Evolutionary conservation across 2,113 vertebrate species (phyloP).

Genomic region (Oxyura jamaicensis): DNA sequence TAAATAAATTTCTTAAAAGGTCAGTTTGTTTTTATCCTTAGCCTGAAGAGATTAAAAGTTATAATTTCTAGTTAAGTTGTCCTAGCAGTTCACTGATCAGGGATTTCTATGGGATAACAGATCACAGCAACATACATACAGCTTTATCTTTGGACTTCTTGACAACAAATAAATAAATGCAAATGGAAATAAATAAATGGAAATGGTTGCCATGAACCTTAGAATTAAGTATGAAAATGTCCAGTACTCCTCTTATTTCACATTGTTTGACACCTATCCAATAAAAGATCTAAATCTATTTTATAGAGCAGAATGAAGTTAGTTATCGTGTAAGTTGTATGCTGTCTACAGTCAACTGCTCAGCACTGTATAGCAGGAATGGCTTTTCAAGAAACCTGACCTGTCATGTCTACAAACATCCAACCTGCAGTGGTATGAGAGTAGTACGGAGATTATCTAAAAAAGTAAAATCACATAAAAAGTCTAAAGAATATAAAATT

Average conservation of each 20-base stretch:
- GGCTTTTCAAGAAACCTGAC: not conserved
- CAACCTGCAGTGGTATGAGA: not conserved
- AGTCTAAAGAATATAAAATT: not conserved
- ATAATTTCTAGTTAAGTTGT: not conserved
- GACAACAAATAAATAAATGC: not conserved
- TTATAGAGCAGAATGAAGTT: not conserved
- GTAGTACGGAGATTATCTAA: not conserved
- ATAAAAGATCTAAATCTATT: not conserved
- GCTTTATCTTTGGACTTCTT: not conserved
- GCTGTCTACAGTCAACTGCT: not conserved
- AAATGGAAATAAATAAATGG: not conserved
- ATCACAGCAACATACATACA: not conserved
- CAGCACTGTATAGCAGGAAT: not conserved
- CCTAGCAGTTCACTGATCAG: not conserved
- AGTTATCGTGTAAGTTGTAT: not conserved
- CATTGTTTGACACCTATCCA: not conserved
- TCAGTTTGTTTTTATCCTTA: not conserved
- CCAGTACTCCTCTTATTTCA: not conserved
- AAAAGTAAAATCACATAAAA: not conserved
- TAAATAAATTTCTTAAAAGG: not conserved
- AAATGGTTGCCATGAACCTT: not conserved
- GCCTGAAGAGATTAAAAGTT: not conserved
- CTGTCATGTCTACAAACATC: not conserved
- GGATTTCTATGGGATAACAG: not conserved
- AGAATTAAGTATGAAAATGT: not conserved